Evolutionary conservation across 37 sponge, comb jelly and placozoan genomes (phyloP).

Genomic region (Chondrilla cf. caribensis): DNA sequence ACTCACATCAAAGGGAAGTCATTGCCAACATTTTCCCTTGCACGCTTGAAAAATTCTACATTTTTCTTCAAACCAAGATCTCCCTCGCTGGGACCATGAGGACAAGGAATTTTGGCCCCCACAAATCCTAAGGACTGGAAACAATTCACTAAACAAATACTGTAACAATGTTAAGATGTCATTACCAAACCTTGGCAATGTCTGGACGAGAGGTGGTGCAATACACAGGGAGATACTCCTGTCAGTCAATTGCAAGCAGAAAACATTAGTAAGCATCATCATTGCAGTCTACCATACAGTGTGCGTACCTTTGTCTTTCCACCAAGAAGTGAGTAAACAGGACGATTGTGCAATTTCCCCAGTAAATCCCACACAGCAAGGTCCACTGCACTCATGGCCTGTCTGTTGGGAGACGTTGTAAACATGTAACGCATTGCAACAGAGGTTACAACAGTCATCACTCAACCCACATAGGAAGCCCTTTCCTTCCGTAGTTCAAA

Average conservation of each 20-base stretch:
- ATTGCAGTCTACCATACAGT: no score
- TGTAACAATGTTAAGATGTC: background rate
- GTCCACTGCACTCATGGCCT: conserved; percentile 92
- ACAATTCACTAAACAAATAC: background rate
- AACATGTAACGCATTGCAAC: no score
- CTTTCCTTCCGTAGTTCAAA: conserved; percentile 86
- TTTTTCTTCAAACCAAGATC: conserved; percentile 71
- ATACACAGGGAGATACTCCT: conserved; percentile 66
- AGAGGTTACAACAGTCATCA: no score
- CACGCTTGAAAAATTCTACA: conserved; percentile 59
- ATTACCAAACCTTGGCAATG: conserved; percentile 54
- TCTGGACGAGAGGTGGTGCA: conserved; percentile 66
- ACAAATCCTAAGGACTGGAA: conserved; percentile 75
- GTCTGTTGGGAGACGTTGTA: conserved; percentile 50
- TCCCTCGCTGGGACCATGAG: conserved; percentile 80
- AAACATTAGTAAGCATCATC: background rate
- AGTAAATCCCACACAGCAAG: conserved; percentile 89
- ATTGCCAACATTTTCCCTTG: conserved; percentile 71
- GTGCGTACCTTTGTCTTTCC: conserved; percentile 75
- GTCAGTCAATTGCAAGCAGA: background rate
- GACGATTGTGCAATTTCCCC: conserved; percentile 73
- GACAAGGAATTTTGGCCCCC: conserved; percentile 85
- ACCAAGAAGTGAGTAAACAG: conserved; percentile 80
- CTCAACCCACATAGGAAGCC: conserved; percentile 59
- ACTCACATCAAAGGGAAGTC: conserved; percentile 89